Base-by-base conservation (phyloP, 37 sponge, comb jelly and placozoan species). In the Dysidea cf. avara region DNA sequence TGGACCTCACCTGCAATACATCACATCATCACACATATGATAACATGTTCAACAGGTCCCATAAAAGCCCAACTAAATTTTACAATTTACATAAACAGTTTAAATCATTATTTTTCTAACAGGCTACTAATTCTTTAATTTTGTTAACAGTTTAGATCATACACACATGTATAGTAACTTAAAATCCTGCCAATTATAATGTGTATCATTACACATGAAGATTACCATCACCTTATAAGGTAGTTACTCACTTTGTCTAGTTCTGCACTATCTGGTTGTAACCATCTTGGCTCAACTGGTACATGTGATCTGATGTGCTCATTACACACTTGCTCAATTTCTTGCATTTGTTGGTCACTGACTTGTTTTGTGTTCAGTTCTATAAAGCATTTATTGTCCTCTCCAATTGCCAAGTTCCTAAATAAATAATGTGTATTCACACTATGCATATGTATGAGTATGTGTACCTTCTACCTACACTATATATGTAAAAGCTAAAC, bases 341-440 rank as follows among this genome's bases (percentile, higher is more conserved):
- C 67, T 2, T 53, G 31, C 62, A 95, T 64, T 61, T 95, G 83
- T 3, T 87, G 62, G 9, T 40, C 29, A 25, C 71, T 59, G 39
- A 95, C 7, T 1, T 28, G 55, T n/a, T 43, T 49, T 2, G 84
- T 78, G 47, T 59, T 57, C 53, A 95, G 77, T 49, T 95, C 92
- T 39, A 95, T 66, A 34, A 74, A 85, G 63, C 86, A 86, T 72
- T 51, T 91, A 38, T 53, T 69, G 40, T 74, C 77, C 26, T 53
- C 36, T 16, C 88, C 93, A 33, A 84, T 84, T 1, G 82, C 81
- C 20, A 92, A 72, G 59, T 83, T 70, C 91, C 91, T 90, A 64
- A 0, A 46, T 26, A 24, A 18, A 6, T 5, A n/a, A n/a, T n/a
- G n/a, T n/a, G n/a, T n/a, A n/a, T n/a, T n/a, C n/a, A n/a, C n/a